phyloP scores from a whole-genome alignment of 1,140 invertebrate species.

The Coenobita brevimanus region DNA sequence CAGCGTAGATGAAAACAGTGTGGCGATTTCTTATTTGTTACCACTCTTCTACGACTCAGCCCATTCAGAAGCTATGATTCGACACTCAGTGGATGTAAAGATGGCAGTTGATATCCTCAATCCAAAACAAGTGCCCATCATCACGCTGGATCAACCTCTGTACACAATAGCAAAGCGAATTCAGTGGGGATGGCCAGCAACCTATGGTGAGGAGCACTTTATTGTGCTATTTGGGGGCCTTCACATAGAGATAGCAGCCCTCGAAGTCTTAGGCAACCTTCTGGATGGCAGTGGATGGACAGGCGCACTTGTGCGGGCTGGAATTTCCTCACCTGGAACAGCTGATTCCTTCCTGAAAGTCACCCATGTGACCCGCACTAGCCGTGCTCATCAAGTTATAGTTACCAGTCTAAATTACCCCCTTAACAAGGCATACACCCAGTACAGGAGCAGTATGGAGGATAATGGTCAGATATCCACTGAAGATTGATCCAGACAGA shows the following conservation, averaged over 20 bases:
- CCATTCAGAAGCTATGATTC: neutral
- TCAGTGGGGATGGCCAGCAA: slow-evolving; percentile 13
- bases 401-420: slow-evolving; percentile 22
- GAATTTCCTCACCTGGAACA: slow-evolving; percentile 56
- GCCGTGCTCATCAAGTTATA: slow-evolving; percentile 69
- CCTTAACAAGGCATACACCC: slow-evolving; percentile 32
- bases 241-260: slow-evolving; percentile 14
- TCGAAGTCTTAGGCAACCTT: slow-evolving; percentile 25
- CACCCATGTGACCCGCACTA: slow-evolving; percentile 52
- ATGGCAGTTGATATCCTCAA: slow-evolving; percentile 18
- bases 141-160: slow-evolving; percentile 32
- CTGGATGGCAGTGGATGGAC: slow-evolving; percentile 32
- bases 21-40: slow-evolving; percentile 8
- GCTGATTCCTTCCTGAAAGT: slow-evolving; percentile 55
- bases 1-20: neutral
- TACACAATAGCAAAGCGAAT: slow-evolving; percentile 27
- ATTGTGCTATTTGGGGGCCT: slow-evolving; percentile 30
- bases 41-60: slow-evolving; percentile 8
- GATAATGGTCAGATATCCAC: slow-evolving; percentile 23
- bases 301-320: slow-evolving; percentile 34
- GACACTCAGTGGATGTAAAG: slow-evolving; percentile 24
- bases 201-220: slow-evolving; percentile 27
- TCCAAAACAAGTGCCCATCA: slow-evolving; percentile 12
- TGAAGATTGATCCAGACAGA: slow-evolving; percentile 34
- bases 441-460: neutral